phyloP scores from a whole-genome alignment of 1,140 invertebrate species.

The Bombus confusus region DNA sequence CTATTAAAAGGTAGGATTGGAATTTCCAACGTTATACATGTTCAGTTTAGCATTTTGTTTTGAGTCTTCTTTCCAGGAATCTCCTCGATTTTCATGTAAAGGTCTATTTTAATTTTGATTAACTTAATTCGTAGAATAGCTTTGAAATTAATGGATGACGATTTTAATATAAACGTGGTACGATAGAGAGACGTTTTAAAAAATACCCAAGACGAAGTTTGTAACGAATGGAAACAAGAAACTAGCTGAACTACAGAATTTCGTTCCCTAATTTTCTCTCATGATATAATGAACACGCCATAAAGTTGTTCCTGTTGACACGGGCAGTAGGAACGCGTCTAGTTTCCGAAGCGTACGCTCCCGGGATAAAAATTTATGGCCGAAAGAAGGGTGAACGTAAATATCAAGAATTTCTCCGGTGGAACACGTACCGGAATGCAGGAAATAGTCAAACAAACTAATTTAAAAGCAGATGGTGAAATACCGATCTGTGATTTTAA shows the following conservation, averaged over 20 bases:
- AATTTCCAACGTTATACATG: too few species aligned
- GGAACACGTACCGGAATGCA: slow-evolving; percentile 5
- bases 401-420: slow-evolving; percentile 7
- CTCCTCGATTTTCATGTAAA: too few species aligned
- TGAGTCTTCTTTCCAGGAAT: too few species aligned
- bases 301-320: slow-evolving; percentile 25
- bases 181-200: not conserved
- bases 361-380: slow-evolving; percentile 23
- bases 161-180: too few species aligned
- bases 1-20: too few species aligned
- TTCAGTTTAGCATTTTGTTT: too few species aligned
- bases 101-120: too few species aligned
- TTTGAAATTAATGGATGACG: not conserved
- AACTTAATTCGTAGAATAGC: not conserved
- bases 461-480: slow-evolving; percentile 32
- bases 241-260: not conserved
- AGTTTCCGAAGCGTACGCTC: not conserved
- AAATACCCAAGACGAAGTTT: not conserved
- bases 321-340: slow-evolving; percentile 7
- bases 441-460: slow-evolving; percentile 25
- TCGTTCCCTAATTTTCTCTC: not conserved
- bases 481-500: slow-evolving; percentile 17
- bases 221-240: not conserved
- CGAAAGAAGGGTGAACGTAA: slow-evolving; percentile 11
- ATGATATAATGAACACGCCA: not conserved